Percentiles rank a stretch among this genome's conserved stretches.
phyloP scores from a whole-genome alignment of 23 tunicate genomes.

The Halocynthia aurantium region DNA sequence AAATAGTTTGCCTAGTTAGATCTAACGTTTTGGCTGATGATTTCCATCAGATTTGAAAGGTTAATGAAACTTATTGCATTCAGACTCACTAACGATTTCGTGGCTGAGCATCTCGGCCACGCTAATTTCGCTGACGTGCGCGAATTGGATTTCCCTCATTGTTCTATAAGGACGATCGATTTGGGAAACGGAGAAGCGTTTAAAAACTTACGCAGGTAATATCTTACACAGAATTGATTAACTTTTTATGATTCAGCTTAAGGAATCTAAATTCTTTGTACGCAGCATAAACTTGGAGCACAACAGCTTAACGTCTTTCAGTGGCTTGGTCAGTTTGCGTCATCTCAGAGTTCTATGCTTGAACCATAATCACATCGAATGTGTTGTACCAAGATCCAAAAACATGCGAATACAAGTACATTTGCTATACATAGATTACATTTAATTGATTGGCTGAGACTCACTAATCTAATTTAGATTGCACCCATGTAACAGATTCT shows the following conservation, averaged over 20 bases:
- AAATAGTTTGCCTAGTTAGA: background rate
- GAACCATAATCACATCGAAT: constrained; percentile 89
- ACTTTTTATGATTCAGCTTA: background rate
- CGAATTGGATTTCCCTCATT: constrained; percentile 77
- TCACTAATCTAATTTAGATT: no score
- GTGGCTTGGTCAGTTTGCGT: constrained; percentile 73
- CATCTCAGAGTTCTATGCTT: constrained; percentile 81
- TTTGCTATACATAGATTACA: no score
- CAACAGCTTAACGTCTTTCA: constrained; percentile 88
- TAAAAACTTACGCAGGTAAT: constrained; percentile 70
- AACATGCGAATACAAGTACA: constrained; percentile 48
- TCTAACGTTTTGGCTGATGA: background rate
- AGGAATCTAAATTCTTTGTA: background rate
- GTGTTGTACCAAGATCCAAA: constrained; percentile 58
- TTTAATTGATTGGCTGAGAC: no score
- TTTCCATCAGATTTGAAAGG: background rate
- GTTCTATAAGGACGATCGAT: constrained; percentile 66
- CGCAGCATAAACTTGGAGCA: constrained; percentile 82
- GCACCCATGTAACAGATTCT: no score
- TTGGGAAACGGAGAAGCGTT: constrained; percentile 70
- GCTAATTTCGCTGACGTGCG: constrained; percentile 80
- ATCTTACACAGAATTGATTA: background rate
- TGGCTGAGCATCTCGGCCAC: constrained; percentile 83
- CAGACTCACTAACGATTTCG: constrained; percentile 93
- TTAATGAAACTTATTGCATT: background rate